A percentile compares a stretch with the other conserved stretches of the same genome.
Evolutionary conservation across 2,888 invertebrate genomes (phyloP).

Genomic region (Malacosoma neustria): DNA sequence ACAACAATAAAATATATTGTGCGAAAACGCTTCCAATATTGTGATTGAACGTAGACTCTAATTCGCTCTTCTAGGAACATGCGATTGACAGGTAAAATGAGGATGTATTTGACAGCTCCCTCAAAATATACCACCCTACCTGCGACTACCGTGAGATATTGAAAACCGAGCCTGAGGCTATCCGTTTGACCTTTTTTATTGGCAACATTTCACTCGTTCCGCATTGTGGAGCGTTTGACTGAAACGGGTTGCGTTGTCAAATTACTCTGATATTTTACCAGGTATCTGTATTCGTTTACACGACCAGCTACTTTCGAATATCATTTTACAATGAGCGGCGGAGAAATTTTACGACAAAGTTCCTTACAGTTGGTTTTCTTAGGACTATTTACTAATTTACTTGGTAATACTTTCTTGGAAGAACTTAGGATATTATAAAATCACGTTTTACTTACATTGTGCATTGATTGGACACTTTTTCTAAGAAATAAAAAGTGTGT

Average conservation of each 20-base stretch:
- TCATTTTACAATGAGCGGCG: slow-evolving; percentile 26
- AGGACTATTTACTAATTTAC: background rate
- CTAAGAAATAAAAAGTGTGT: no score
- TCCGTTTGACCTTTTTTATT: slow-evolving; percentile 66
- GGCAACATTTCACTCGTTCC: slow-evolving; percentile 65
- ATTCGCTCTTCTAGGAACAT: slow-evolving; percentile 26
- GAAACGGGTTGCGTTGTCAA: slow-evolving; percentile 56
- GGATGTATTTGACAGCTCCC: slow-evolving; percentile 44
- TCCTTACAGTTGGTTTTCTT: background rate
- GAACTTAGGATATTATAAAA: no score
- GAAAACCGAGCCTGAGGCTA: slow-evolving; percentile 55
- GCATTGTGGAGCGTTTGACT: slow-evolving; percentile 55
- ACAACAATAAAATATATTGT: background rate
- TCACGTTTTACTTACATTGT: no score
- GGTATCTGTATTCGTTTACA: slow-evolving; percentile 41
- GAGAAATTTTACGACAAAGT: background rate
- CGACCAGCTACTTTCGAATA: slow-evolving; percentile 31
- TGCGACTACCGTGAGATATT: slow-evolving; percentile 57
- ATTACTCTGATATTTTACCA: slow-evolving; percentile 53
- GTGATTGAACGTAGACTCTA: slow-evolving; percentile 8
- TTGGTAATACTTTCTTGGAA: background rate
- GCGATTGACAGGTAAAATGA: slow-evolving; percentile 53
- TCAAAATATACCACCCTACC: slow-evolving; percentile 32
- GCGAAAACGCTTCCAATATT: background rate
- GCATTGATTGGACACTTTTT: no score